Conservation (phyloP, 2,888 invertebrate genomes). For the Tenthredo mesomela region DNA sequence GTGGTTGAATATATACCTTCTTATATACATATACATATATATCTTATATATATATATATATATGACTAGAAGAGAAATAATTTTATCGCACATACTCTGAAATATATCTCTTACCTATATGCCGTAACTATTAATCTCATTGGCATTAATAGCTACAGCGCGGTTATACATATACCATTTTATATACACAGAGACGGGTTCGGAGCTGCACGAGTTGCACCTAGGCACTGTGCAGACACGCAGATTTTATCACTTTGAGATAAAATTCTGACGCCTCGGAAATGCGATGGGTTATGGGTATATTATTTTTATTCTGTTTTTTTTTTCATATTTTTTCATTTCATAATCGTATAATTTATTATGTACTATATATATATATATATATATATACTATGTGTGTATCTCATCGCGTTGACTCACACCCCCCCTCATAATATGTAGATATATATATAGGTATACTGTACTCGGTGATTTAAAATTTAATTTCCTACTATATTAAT, state of each 20-base stretch:
- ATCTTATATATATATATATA: background rate
- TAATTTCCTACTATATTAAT: background rate
- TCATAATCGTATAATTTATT: background rate
- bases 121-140: conserved; percentile 49
- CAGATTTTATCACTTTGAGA: conserved; percentile 43
- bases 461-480: background rate
- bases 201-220: background rate
- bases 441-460: background rate
- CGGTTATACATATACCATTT: background rate
- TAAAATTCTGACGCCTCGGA: conserved; percentile 38
- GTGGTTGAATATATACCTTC: background rate
- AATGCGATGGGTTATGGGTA: conserved; percentile 19
- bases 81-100: conserved; percentile 1
- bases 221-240: background rate
- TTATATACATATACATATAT: background rate
- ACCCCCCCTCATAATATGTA: background rate
- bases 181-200: background rate
- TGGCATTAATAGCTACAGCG: conserved; percentile 35
- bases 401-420: background rate
- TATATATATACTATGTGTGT: background rate
- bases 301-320: background rate
- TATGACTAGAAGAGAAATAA: background rate
- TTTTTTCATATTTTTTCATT: background rate
- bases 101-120: conserved; percentile 32
- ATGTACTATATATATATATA: background rate